Conservation (phyloP, 2,113 vertebrate genomes). For the Mirza zaza region DNA sequence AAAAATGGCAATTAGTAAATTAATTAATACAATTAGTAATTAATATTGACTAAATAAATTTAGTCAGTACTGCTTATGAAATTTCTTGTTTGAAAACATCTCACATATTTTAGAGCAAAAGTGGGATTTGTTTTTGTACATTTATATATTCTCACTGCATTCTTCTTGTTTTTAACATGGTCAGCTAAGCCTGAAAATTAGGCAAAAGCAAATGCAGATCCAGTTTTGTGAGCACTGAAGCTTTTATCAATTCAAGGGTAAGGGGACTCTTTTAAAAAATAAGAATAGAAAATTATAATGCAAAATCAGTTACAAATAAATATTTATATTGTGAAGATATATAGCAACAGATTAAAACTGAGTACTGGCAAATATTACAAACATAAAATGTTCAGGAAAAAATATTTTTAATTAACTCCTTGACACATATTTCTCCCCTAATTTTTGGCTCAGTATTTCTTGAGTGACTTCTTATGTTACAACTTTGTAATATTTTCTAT, state of each 20-base stretch:
- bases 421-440: background rate
- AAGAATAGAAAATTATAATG: background rate
- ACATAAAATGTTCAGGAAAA: background rate
- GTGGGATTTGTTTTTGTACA: background rate
- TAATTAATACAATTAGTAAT: background rate
- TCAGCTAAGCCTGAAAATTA: conserved; percentile 17
- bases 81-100: background rate
- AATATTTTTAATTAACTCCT: background rate
- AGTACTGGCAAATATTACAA: background rate
- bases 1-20: background rate
- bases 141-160: background rate
- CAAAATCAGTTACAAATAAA: background rate
- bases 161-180: background rate
- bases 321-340: background rate
- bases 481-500: background rate
- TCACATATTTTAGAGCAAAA: background rate
- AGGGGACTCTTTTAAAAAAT: background rate
- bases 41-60: background rate
- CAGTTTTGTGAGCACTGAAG: background rate
- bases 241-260: background rate
- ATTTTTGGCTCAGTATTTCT: background rate
- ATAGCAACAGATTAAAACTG: background rate
- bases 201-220: background rate
- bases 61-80: background rate
- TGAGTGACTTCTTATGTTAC: background rate